Base-by-base conservation (phyloP, 1,140 invertebrate species). In the Parapsyche elsis region DNA sequence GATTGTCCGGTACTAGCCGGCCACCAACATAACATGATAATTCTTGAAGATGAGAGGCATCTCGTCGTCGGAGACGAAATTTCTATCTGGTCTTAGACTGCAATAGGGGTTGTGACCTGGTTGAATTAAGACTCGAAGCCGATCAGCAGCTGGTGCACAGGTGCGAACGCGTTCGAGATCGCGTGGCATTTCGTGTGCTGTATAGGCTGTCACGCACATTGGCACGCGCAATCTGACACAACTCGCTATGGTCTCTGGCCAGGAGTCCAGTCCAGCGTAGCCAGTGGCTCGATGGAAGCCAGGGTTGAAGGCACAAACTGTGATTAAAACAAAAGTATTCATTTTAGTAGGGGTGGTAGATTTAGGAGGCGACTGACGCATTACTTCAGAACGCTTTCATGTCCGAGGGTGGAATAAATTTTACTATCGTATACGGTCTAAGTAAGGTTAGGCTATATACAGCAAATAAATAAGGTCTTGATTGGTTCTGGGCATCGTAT, bases 41-140 rank as follows among this genome's bases (percentile, higher is more conserved):
- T 94, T 94, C 84, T 94, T 94, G 83, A 92, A 94, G 80, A 94
- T 91, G 19, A 94, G 86, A 0, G 93, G 93, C 16, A 88, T 90
- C 23, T 90, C 89, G 67, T 94, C 90, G 81, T 94, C 93, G 12
- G 92, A 92, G 14, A 94, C 91, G 81, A 94, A 94, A 85, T 94
- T 94, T 45, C 93, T 90, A 82, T 94, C 93, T 0, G 93, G 93
- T 84, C 92, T 90, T 0, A 92, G 86, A 71, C 92, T 93, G 0
- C 92, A 87, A 81, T 92, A 94, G 0, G 90, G 90, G 86, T 94
- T 94, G 46, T 84, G 85, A 24, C 86, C 87, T 0, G 92, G 90
- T 9, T 89, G 71, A 5, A 93, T 81, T 0, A 91, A 80, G 12
- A 88, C 84, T 0, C 85, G 82, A 81, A 86, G 86, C 0, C 86